phyloP scores from a whole-genome alignment of 1,140 invertebrate species.

The Drosophila parabipectinata region DNA sequence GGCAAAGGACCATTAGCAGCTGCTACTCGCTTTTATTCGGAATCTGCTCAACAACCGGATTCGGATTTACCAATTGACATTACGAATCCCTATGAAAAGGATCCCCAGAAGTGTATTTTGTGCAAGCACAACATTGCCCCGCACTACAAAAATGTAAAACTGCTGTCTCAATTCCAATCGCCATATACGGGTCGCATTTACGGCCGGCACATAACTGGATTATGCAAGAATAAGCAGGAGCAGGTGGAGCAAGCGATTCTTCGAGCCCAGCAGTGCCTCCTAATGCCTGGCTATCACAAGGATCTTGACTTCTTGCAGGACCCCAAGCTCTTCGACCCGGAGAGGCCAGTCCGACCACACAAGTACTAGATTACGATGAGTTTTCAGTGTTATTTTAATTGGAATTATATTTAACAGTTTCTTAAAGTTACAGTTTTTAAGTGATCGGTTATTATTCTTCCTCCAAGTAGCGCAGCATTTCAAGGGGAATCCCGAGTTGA shows the following conservation, averaged over 20 bases:
- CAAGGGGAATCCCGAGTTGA: constrained; percentile 49
- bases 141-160: constrained; percentile 95
- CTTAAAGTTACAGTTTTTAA: constrained; percentile 20
- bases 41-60: constrained; percentile 18
- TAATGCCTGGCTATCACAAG: constrained; percentile 92
- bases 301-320: constrained; percentile 91
- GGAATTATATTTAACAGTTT: constrained; percentile 53
- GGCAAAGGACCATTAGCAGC: constrained; percentile 16
- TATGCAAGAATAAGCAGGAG: constrained; percentile 90
- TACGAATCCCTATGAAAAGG: constrained; percentile 93
- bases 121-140: constrained; percentile 93
- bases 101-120: constrained; percentile 91
- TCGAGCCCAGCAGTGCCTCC: constrained; percentile 89
- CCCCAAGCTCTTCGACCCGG: constrained; percentile 94
- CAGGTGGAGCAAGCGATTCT: constrained; percentile 88
- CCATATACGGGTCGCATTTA: constrained; percentile 96
- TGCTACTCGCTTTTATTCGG: constrained; percentile 37
- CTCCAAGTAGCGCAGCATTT: constrained; percentile 64
- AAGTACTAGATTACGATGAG: constrained; percentile 86
- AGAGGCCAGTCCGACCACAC: constrained; percentile 92
- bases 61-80: constrained; percentile 87
- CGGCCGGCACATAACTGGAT: constrained; percentile 94
- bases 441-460: constrained; percentile 45
- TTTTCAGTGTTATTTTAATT: constrained; percentile 25
- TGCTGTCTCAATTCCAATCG: constrained; percentile 98